phyloP scores from a whole-genome alignment of 2,797 vertebrate genomes.

The Phaenicophaeus curvirostris region DNA sequence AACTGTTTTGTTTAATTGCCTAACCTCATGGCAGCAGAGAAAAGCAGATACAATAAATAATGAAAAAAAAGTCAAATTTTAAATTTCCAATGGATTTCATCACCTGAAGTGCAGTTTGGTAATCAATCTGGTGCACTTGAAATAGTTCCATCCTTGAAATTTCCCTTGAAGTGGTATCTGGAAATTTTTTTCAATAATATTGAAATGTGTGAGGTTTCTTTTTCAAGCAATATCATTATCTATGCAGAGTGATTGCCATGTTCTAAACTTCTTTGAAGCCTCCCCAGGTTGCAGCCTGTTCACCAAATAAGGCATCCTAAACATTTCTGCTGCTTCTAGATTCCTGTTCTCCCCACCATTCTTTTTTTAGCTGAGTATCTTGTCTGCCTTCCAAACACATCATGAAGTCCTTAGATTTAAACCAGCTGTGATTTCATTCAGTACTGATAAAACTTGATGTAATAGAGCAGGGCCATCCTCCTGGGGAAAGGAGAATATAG shows the following conservation, averaged over 20 bases:
- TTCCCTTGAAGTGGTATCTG: neutral
- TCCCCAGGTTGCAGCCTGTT: neutral
- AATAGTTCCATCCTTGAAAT: neutral
- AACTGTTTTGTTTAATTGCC: conserved; percentile 18
- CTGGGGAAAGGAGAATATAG: neutral
- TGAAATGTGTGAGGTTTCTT: neutral
- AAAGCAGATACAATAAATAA: conserved; percentile 1
- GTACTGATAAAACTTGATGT: neutral
- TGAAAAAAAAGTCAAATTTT: neutral
- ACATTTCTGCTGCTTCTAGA: conserved; percentile 17
- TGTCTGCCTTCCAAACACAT: conserved; percentile 57
- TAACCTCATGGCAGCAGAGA: neutral
- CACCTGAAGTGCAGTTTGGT: neutral
- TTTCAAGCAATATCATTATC: neutral
- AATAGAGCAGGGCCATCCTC: neutral
- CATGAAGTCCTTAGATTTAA: conserved; percentile 41
- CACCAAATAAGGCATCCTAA: conserved; percentile 50
- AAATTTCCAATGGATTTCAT: neutral
- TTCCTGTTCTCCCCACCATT: neutral
- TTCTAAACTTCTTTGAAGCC: conserved; percentile 1
- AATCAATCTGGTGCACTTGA: neutral
- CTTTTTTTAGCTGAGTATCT: neutral
- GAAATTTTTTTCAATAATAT: neutral
- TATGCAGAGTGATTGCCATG: neutral
- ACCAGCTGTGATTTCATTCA: conserved; percentile 47